A percentile compares a stretch with the other conserved stretches of the same genome.
Conservation (phyloP, 2,888 invertebrate genomes). For the Yponomeuta malinellus region DNA sequence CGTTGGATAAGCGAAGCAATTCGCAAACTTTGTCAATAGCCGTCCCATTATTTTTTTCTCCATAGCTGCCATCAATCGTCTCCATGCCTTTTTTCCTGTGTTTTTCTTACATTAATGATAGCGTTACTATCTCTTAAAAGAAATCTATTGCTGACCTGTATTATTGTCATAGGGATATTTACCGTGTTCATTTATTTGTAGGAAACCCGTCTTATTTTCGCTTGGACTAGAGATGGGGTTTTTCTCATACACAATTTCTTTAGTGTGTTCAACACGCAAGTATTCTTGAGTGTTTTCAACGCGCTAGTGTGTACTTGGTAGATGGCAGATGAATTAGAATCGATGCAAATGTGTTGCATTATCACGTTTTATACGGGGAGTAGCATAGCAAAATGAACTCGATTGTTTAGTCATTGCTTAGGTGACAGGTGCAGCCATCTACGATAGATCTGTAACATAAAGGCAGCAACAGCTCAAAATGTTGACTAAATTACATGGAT, state of each 20-base stretch:
- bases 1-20: constrained; percentile 22
- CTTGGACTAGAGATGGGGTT: constrained; percentile 19
- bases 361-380: too few relatives aligned
- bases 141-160: constrained; percentile 76
- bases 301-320: too few relatives aligned
- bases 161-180: constrained; percentile 76
- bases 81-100: constrained; percentile 55
- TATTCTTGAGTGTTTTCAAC: too few relatives aligned
- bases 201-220: constrained; percentile 74
- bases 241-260: not conserved
- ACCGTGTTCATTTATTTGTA: constrained; percentile 71
- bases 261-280: not conserved
- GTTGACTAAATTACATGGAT: too few relatives aligned
- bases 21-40: constrained; percentile 42
- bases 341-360: too few relatives aligned
- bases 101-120: constrained; percentile 71
- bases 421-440: too few relatives aligned
- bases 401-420: too few relatives aligned
- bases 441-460: too few relatives aligned
- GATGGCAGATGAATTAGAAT: too few relatives aligned
- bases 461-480: too few relatives aligned
- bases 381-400: too few relatives aligned
- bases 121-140: constrained; percentile 60
- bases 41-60: constrained; percentile 50
- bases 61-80: constrained; percentile 45